Evolutionary conservation across 2,797 vertebrate genomes (phyloP), one percentile per base, ranked within the genome.

Genomic region (Hippocampus kuda): DNA sequence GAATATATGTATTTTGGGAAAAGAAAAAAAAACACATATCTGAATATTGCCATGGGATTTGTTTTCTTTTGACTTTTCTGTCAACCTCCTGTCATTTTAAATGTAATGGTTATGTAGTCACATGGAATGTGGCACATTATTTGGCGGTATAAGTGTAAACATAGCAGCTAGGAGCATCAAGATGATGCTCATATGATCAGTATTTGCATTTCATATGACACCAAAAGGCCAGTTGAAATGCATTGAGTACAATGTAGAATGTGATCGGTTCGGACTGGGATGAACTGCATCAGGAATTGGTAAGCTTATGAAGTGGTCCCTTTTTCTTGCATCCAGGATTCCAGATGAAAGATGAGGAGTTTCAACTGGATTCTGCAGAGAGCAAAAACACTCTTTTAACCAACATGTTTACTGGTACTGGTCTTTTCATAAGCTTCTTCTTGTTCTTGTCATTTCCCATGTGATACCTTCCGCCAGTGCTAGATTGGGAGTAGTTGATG

Each of bases 371-470:
- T 86, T 90, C 91, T 87, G 90, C 90, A 77, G 91, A 93, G 89
- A 93, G 91, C 90, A 93, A 93, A 92, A 92, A 91, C 89, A 88
- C 85, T 88, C 91, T 93, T 89, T 91, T 93, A 91, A 91, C 89
- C 91, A 92, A 90, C 91, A 91, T 93, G 90, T 93, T 93, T 89
- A 91, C 91, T 89, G 91, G 91, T 93, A 93, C 89, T 90, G 87
- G 81, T 87, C 83, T 86, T 89, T 88, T 89, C 87, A 89, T 88
- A 87, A 89, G 88, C 88, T 91, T 92, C 83, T 91, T 89, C 79
- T 88, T 89, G 87, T 91, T 83, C 88, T 88, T 89, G 84, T 90
- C 88, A 87, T 88, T 85, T 88, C 81, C 83, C 86, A 87, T 87
- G 84, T 85, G 79, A 87, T 83, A 79, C 78, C 82, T 79, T 80